phyloP scores from a whole-genome alignment of 2,888 invertebrate species.

The Norana najaformis region DNA sequence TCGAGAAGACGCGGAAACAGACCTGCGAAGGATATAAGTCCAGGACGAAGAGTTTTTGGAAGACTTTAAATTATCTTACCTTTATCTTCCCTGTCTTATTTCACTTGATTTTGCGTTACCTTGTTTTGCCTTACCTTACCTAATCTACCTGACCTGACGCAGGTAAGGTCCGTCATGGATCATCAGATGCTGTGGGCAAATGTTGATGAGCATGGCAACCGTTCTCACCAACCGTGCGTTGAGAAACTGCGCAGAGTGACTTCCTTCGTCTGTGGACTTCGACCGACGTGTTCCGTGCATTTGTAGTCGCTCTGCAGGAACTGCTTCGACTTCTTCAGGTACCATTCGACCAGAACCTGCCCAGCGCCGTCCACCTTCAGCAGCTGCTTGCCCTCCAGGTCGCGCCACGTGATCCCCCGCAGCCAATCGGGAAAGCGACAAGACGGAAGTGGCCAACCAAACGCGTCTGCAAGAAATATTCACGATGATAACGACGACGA shows the following conservation, averaged over 20 bases:
- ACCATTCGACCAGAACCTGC: constrained; percentile 31
- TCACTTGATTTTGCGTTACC: too few relatives aligned
- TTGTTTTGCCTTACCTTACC: too few relatives aligned
- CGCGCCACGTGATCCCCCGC: constrained; percentile 52
- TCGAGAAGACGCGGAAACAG: too few relatives aligned
- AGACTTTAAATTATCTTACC: too few relatives aligned
- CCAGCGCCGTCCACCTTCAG: constrained; percentile 40
- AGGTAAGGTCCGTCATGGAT: neutral
- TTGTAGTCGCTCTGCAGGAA: constrained; percentile 32
- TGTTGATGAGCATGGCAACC: neutral
- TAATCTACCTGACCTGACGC: neutral
- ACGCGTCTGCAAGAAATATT: constrained; percentile 40
- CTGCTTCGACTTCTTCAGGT: constrained; percentile 32
- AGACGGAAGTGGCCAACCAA: constrained; percentile 47
- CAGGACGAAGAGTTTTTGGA: too few relatives aligned
- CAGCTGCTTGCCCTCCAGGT: constrained; percentile 50
- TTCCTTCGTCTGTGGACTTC: neutral
- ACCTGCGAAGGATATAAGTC: too few relatives aligned
- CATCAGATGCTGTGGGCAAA: constrained; percentile 32
- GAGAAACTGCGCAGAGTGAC: constrained; percentile 26
- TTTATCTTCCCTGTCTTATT: too few relatives aligned
- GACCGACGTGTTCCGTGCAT: constrained; percentile 25
- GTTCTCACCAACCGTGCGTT: constrained; percentile 30
- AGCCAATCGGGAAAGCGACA: constrained; percentile 53
- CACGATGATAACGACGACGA: neutral